Percentiles rank a stretch among this genome's conserved stretches.
Conservation (phyloP, 2,797 vertebrate genomes). For the Sebastes dallii region DNA sequence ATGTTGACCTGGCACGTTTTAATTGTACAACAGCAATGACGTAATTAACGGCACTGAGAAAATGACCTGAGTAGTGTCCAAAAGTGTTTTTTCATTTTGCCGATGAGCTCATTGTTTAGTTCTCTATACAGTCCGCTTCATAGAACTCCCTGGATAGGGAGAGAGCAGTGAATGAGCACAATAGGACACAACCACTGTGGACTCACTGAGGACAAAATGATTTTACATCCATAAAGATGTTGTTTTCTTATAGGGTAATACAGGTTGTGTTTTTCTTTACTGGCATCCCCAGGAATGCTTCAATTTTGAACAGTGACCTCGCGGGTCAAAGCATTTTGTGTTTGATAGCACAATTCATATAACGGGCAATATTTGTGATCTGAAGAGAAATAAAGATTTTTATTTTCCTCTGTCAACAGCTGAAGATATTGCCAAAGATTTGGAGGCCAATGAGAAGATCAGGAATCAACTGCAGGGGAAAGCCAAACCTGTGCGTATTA, state of each 20-base stretch:
- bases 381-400: conserved; percentile 2
- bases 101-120: too few species aligned
- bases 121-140: too few species aligned
- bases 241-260: not conserved
- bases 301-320: not conserved
- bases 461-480: conserved; percentile 83
- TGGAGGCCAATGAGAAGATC: conserved; percentile 90
- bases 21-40: too few species aligned
- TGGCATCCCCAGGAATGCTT: not conserved
- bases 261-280: conserved; percentile 4
- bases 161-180: too few species aligned
- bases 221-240: not conserved
- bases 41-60: too few species aligned
- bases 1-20: too few species aligned
- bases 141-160: too few species aligned
- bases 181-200: not conserved
- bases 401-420: conserved; percentile 76
- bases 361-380: conserved; percentile 4
- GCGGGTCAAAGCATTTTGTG: not conserved
- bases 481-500: conserved; percentile 81
- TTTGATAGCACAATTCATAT: not conserved
- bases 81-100: too few species aligned
- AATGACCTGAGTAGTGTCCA: too few species aligned
- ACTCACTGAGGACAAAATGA: not conserved
- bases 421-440: conserved; percentile 90